Evolutionary conservation across 2,888 invertebrate species (phyloP), one percentile per base, ranked within the genome.

Genomic region (Julus scandinavius): DNA sequence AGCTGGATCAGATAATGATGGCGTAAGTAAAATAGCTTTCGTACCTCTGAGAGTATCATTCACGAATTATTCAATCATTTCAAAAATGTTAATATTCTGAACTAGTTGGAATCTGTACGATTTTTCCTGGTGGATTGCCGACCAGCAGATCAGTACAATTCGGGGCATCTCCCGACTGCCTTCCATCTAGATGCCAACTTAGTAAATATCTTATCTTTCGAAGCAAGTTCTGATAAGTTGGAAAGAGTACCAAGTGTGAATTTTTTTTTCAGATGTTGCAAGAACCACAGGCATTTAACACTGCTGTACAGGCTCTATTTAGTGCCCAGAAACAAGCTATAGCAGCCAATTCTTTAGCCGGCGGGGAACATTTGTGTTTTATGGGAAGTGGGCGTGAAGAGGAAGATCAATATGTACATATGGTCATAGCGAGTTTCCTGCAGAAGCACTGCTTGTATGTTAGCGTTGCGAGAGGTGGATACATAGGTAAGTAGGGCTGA

Each of bases 91-190:
- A 20, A 29, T 80, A 41, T 50, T 17, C 54, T 89, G 49, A 13
- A 80, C 4, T 40, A 88, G 89, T 89, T 89, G n/a, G 88, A 89
- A 88, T 91, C 92, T 15, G 95, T 96, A 0, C 94, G 97, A 91
- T 99, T 98, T 93, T 99, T 99, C 93, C 94, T 99, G 90, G 98
- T 99, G 11, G 99, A 99, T 93, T 99, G 99, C 92, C 95, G 99
- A 90, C 98, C 99, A 11, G 95, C 97, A 15, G 98, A 98, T 90
- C 98, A 99, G 91, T 99, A 99, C 92, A 99, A 99, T 93, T 96
- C 96, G 88, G 99, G 99, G 0, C 99, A 99, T 93, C 94, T 99
- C 90, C 96, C 98, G 0, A 99, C 98, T 87, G 99, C 99, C 88
- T 99, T 99, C 93, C 99, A 99, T 93, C 94, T 99, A 90, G 99